Evolutionary conservation across 2,888 invertebrate genomes (phyloP).

Genomic region (Drosophila anomalipes): DNA sequence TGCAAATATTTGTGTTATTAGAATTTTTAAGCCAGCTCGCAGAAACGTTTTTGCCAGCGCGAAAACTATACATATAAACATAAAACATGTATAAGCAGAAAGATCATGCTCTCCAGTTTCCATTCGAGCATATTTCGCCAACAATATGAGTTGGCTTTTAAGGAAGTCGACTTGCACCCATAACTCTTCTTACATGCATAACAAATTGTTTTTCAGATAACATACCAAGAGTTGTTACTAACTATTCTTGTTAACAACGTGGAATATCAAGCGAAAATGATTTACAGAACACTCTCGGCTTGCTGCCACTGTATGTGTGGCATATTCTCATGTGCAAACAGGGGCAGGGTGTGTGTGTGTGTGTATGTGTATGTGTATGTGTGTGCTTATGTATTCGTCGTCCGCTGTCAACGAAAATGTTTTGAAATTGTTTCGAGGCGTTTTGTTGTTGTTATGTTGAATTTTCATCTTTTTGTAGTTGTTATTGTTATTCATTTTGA

Average conservation of each 20-base stretch:
- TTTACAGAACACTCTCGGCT: conserved; percentile 41
- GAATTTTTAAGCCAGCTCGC: conserved; percentile 75
- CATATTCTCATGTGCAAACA: conserved; percentile 69
- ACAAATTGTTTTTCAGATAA: background rate
- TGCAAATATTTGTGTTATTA: conserved; percentile 81
- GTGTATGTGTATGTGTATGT: conserved; percentile 15
- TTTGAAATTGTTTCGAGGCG: conserved; percentile 71
- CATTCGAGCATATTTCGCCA: conserved; percentile 5
- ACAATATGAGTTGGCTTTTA: background rate
- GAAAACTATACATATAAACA: conserved; percentile 44
- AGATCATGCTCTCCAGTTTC: background rate
- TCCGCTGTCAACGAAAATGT: conserved; percentile 74
- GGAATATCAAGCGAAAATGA: conserved; percentile 3
- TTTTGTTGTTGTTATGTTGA: conserved; percentile 9
- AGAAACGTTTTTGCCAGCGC: conserved; percentile 56
- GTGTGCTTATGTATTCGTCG: conserved; percentile 16
- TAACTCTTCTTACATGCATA: background rate
- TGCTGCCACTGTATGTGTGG: conserved; percentile 47
- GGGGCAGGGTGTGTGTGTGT: conserved; percentile 33
- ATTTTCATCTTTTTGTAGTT: background rate
- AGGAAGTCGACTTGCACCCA: background rate
- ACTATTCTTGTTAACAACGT: background rate
- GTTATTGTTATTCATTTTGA: conserved; percentile 20
- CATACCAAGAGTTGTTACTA: no score
- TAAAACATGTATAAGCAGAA: background rate